phyloP scores from a whole-genome alignment of 2,797 vertebrate species.

The Pseudomugil gertrudae region DNA sequence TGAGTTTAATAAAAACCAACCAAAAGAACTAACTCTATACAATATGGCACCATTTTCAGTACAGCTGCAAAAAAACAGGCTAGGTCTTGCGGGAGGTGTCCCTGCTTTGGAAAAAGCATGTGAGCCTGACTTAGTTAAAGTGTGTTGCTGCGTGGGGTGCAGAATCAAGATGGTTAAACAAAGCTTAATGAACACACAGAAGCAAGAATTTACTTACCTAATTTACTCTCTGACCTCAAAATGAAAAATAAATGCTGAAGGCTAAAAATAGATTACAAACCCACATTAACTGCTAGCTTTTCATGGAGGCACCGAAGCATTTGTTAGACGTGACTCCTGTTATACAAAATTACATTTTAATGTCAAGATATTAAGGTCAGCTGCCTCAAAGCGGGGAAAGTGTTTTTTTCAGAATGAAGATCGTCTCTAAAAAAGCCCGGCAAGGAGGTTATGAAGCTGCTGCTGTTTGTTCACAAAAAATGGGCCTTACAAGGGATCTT shows the following conservation, averaged over 20 bases:
- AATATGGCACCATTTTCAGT: not conserved
- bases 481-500: not conserved
- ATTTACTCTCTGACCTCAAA: not conserved
- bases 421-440: not conserved
- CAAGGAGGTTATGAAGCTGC: not conserved
- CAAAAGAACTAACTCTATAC: not conserved
- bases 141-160: not conserved
- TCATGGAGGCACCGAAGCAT: not conserved
- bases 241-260: not conserved
- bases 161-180: not conserved
- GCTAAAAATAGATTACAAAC: not conserved
- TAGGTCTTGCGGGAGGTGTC: not conserved
- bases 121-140: not conserved
- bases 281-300: not conserved
- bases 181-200: not conserved
- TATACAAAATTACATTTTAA: not conserved
- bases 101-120: not conserved
- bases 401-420: not conserved
- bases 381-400: not conserved
- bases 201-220: too few species aligned
- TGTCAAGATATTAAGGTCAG: not conserved
- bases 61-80: not conserved
- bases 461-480: not conserved
- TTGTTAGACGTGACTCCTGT: not conserved
- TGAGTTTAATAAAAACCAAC: not conserved